Evolutionary conservation across 2,113 vertebrate species (phyloP), one percentile per base, ranked within the genome.

Genomic region (Brienomyrus brachyistius): DNA sequence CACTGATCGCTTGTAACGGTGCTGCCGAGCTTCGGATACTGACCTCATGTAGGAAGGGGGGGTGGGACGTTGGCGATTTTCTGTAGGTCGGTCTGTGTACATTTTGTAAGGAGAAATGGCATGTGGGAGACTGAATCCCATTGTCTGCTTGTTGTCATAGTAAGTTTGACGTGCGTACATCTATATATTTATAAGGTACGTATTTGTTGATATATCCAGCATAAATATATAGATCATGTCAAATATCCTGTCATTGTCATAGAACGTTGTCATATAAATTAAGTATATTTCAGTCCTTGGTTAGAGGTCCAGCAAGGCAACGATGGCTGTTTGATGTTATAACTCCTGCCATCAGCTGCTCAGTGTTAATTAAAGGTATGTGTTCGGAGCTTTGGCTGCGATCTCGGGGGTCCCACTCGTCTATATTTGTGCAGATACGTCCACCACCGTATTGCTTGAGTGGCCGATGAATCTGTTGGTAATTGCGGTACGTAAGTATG

Each of bases 141-240:
- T 40, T 83, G 45, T 48, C 82, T 84, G 43, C 4, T n/a, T 84
- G 82, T 47, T 48, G 17, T 48, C 82, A 45, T 47, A 47, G 45
- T 11, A 48, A 84, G 15, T 47, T 48, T 84, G 43, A 48, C 13
- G 13, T 87, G 51, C 31, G 56, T 54, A 87, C 85, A 87, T 87
- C 31, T 54, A 40, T 87, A 87, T 80, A 43, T 80, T 80, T 80
- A 80, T 80, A 80, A 10, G 13, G 31, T 87, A 21, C n/a, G 13
- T 87, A 87, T 87, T 54, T 87, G 85, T 54, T 87, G 85, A 54
- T 54, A 87, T 87, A 54, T 87, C 27, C 13, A 54, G n/a, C 85
- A 87, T 86, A 86, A 86, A 51, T 86, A 86, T 86, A 86, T 87
- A 54, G 85, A 87, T 19, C 47, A 86, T 54, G 48, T 86, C 23